Base-by-base conservation (phyloP, 2,888 invertebrate species). In the Caenorhabditis afra region DNA sequence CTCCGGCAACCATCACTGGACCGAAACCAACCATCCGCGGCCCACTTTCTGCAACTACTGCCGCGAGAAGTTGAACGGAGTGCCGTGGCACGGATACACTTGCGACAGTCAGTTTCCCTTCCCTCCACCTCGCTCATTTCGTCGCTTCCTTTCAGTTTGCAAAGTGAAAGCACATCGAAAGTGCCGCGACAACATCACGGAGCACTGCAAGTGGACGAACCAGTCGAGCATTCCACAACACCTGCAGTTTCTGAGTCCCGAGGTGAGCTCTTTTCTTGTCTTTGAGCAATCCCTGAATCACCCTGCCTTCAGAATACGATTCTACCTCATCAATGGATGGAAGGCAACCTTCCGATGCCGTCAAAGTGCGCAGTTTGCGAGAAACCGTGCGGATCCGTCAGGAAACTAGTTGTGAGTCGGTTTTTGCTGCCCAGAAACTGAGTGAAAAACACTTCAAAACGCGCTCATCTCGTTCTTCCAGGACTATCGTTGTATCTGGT, bases 311-410 rank as follows among this genome's bases (percentile, higher is more conserved):
- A 90, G 90, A 86, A 82, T 85, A 87, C 91, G n/a, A 85, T 90
- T 84, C 96, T 97, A 95, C 96, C 96, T 14, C 97, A 98, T 92
- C 97, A 98, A 90, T 98, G 97, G 97, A 93, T 97, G 93, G 97
- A 97, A 91, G 97, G 97, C 47, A 97, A 97, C 92, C 92, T 97
- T 83, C 96, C 97, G 3, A 96, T 97, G 68, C 95, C 96, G 70
- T 94, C 96, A 78, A 95, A 95, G 91, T 98, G 97, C 91, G 93
- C 93, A 83, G 93, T 95, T 79, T 98, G 97, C 92, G 96, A 96
- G 90, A 96, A 96, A 92, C 96, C 95, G 10, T 97, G 97, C 92
- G 97, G 97, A 73, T 97, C 96, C 73, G 97, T 97, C 67, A 61
- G 84, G 29, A 85, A 83, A 23, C 73, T 86, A 18, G 62, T 71